Base-by-base conservation (phyloP, 2,888 invertebrate species). In the Cataglyphis livida region DNA sequence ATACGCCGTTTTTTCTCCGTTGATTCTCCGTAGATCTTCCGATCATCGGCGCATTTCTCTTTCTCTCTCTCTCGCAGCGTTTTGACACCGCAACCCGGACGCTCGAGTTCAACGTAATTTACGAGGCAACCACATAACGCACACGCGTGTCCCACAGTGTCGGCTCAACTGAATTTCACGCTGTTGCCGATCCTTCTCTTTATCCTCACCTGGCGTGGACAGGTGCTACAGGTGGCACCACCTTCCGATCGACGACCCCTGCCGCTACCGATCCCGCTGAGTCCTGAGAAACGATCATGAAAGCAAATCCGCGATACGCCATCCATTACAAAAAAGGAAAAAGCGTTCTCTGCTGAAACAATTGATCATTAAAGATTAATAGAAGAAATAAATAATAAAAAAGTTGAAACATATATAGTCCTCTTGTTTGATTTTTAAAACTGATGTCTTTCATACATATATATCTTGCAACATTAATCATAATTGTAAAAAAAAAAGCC, bases 161-260 rank as follows among this genome's bases (percentile, higher is more conserved):
- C 85, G 84, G 83, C 73, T 84, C 83, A 83, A 90, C 90, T 90
- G 91, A 87, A 89, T 87, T 85, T 88, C 87, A 84, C 65, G 65
- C 85, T 85, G 65, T 65, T 61, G 70, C 82, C 83, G 84, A 85
- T 84, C 89, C 75, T 84, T 87, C 88, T 89, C 90, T 90, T 90
- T 89, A 90, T 89, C 85, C 85, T 87, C 90, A 90, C 85, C 88
- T 90, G 90, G 84, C 89, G 82, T 73, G 51, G 74, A 84, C 90
- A 90, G 90, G 88, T 90, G 88, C 35, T 82, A 25, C 88, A 90
- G 90, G 78, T 89, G 90, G 90, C 90, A 86, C 87, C 90, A 90
- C 90, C 61, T 81, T 74, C 61, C 88, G 73, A 81, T 54, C 62
- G 9, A 48, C 25, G 25, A 57, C 25, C 35, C 57, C 41, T 66